Conservation (phyloP, 2,113 vertebrate genomes). For the Narcine bancroftii region DNA sequence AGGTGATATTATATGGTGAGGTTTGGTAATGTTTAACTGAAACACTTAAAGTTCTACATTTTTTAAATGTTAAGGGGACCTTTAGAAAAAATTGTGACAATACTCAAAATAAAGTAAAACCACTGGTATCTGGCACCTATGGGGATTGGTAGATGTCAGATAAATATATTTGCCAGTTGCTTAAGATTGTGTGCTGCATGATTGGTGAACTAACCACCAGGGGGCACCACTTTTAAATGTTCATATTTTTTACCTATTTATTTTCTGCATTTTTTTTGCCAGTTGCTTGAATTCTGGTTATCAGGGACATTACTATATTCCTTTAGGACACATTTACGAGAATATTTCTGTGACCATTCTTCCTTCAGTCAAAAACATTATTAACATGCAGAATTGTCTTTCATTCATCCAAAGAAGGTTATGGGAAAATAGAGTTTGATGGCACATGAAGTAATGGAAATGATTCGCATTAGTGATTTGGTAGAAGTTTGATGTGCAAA, state of each 20-base stretch:
- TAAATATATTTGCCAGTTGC: no score
- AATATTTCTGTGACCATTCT: neutral
- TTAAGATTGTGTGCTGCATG: no score
- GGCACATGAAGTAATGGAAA: neutral
- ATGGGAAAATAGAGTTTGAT: neutral
- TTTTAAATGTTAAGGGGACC: neutral
- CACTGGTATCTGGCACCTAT: no score
- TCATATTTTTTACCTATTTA: no score
- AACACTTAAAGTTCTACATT: neutral
- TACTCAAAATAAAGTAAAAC: no score
- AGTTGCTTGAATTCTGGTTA: no score
- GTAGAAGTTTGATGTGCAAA: neutral
- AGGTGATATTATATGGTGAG: conserved; percentile 76
- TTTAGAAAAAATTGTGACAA: neutral
- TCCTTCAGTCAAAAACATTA: neutral
- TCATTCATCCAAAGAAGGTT: neutral
- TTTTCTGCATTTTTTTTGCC: no score
- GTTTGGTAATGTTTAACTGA: conserved; percentile 35
- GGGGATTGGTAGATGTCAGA: no score
- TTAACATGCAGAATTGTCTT: neutral
- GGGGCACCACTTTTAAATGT: no score
- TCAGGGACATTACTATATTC: no score
- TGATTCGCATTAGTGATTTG: neutral
- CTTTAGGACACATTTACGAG: neutral
- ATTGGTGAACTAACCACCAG: no score